Evolutionary conservation across 2,113 vertebrate genomes (phyloP).

Genomic region (Rhabdornis inornatus): DNA sequence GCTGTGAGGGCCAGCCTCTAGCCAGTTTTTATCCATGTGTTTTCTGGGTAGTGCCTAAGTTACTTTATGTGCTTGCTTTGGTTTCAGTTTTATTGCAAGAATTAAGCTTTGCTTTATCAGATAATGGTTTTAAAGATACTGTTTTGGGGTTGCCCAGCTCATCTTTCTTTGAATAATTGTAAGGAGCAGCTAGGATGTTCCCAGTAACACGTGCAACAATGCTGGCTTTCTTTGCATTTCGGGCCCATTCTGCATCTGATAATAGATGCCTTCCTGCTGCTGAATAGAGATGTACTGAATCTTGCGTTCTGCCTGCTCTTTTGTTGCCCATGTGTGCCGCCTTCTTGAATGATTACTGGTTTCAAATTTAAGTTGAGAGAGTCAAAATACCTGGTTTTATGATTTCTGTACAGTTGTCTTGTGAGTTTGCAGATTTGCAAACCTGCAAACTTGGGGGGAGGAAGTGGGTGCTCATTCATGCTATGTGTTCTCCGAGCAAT

Average conservation of each 20-base stretch:
- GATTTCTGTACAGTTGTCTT: not conserved
- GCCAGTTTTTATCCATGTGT: not conserved
- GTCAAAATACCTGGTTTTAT: not conserved
- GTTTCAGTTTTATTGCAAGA: not conserved
- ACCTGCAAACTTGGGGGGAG: not conserved
- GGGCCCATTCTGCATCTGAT: conserved; percentile 1
- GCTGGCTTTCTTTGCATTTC: conserved; percentile 40
- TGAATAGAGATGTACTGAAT: conserved; percentile 36
- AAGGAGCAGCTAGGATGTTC: not conserved
- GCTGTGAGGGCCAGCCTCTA: not conserved
- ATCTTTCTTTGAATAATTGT: not conserved
- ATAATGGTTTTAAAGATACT: not conserved
- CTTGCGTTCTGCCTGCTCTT: not conserved
- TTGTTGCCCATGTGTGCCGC: not conserved
- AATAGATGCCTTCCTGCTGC: conserved; percentile 47
- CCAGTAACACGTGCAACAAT: not conserved
- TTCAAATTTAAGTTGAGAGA: not conserved
- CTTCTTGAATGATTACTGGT: not conserved
- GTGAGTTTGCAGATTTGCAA: not conserved
- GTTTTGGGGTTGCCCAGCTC: not conserved
- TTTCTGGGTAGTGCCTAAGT: not conserved
- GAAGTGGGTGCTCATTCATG: not conserved
- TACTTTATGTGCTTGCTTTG: not conserved
- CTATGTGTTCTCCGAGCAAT: not conserved
- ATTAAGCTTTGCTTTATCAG: not conserved